phyloP scores from a whole-genome alignment of 53 echinoderm and acorn worm species.

The Echinometra lucunter region DNA sequence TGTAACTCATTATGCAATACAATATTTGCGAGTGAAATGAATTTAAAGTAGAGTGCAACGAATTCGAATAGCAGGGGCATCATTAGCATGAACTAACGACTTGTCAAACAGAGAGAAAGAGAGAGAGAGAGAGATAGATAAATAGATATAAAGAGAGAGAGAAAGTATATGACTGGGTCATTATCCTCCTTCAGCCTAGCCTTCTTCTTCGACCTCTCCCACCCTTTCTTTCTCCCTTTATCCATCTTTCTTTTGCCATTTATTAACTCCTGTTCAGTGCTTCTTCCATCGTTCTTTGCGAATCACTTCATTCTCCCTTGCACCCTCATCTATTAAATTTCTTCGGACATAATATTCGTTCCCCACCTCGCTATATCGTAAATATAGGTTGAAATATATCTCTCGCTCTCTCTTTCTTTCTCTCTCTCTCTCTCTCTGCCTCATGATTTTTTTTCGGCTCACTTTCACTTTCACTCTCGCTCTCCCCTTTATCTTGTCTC shows the following conservation, averaged over 20 bases:
- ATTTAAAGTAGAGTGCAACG: background rate
- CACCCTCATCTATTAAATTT: too few relatives aligned
- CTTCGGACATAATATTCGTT: too few relatives aligned
- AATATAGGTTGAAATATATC: too few relatives aligned
- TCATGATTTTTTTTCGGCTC: background rate
- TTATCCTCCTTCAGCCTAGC: background rate
- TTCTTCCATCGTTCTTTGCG: background rate
- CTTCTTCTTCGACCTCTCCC: too few relatives aligned
- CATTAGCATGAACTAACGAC: background rate
- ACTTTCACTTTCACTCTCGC: background rate
- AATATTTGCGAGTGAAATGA: background rate
- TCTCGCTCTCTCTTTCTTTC: too few relatives aligned
- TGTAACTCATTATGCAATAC: background rate
- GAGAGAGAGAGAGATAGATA: background rate
- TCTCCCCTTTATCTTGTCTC: background rate
- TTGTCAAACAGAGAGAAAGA: background rate
- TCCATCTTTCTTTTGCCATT: background rate
- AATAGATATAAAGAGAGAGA: background rate
- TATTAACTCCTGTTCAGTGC: background rate
- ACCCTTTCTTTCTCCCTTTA: background rate
- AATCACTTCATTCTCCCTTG: background rate
- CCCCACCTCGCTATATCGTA: too few relatives aligned
- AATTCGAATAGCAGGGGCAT: background rate
- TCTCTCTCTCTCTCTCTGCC: too few relatives aligned
- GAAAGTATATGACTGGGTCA: background rate